Percentiles rank a stretch among this genome's conserved stretches.
These are phyloP conservation scores for Sinhomidia bicolor DNA, from an alignment of 2,888 invertebrate species.

Conservation along the genomic window DNA sequence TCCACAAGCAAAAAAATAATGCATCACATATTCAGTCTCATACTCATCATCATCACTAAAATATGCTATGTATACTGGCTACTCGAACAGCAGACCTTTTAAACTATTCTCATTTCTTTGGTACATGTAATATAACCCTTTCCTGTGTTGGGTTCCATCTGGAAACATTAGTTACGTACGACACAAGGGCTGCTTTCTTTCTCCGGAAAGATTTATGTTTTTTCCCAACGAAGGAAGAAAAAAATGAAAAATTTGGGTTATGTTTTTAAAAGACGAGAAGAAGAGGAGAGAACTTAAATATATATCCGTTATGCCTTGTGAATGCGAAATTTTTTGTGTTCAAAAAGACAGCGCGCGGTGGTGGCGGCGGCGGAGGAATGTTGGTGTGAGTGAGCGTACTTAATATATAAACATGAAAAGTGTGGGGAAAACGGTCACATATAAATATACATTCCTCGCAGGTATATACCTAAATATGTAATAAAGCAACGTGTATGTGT, in stretches of 20 bases:
- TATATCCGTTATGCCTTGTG: conserved; percentile 33
- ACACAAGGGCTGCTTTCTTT: conserved; percentile 52
- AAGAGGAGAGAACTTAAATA: conserved; percentile 21
- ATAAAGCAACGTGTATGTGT: too few relatives aligned
- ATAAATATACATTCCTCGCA: too few relatives aligned
- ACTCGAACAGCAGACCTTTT: too few relatives aligned
- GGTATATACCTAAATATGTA: too few relatives aligned
- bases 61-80: too few relatives aligned
- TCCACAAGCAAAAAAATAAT: too few relatives aligned
- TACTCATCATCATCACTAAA: too few relatives aligned
- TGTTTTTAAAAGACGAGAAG: conserved; percentile 39
- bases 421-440: neutral
- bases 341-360: neutral
- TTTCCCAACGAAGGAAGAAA: conserved; percentile 37
- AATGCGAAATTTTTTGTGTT: conserved; percentile 26
- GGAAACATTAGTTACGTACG: conserved; percentile 59
- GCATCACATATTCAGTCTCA: too few relatives aligned
- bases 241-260: conserved; percentile 52
- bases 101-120: too few relatives aligned
- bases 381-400: conserved; percentile 8
- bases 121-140: too few relatives aligned
- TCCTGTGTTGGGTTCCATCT: conserved; percentile 45
- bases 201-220: conserved; percentile 65
- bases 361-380: too few relatives aligned
- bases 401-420: conserved; percentile 19